Conservation (phyloP, 2,888 invertebrate species). For the Leptothorax acervorum region DNA sequence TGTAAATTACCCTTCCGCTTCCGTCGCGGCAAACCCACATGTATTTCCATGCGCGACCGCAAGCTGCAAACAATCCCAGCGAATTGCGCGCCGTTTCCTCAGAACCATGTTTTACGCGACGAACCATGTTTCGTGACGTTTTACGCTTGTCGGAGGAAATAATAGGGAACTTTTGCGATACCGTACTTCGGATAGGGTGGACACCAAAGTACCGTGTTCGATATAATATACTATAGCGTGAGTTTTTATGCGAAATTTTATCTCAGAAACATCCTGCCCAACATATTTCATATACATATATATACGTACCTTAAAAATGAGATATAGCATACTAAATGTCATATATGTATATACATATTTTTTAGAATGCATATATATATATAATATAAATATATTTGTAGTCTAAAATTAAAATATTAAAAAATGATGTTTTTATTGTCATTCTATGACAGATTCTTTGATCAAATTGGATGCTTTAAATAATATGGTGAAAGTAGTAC, state of each 20-base stretch:
- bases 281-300: not conserved
- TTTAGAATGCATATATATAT: not conserved
- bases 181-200: not conserved
- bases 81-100: conserved; percentile 16
- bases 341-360: too few relatives aligned
- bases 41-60: not conserved
- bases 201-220: not conserved
- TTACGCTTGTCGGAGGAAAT: conserved; percentile 33
- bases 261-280: not conserved
- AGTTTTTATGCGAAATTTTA: conserved; percentile 5
- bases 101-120: conserved; percentile 30
- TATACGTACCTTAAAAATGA: too few relatives aligned
- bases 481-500: not conserved
- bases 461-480: conserved; percentile 1
- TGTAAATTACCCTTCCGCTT: conserved; percentile 8
- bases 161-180: conserved; percentile 21
- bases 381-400: not conserved
- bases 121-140: conserved; percentile 13
- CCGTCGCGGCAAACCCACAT: not conserved
- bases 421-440: too few relatives aligned
- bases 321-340: too few relatives aligned
- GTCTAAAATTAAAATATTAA: not conserved
- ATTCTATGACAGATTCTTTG: not conserved
- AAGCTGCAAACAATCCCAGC: not conserved
- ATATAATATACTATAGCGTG: not conserved